A percentile compares a stretch with the other conserved stretches of the same genome.
phyloP scores from a whole-genome alignment of 2,888 invertebrate genomes.

The Oasisia sp. region DNA sequence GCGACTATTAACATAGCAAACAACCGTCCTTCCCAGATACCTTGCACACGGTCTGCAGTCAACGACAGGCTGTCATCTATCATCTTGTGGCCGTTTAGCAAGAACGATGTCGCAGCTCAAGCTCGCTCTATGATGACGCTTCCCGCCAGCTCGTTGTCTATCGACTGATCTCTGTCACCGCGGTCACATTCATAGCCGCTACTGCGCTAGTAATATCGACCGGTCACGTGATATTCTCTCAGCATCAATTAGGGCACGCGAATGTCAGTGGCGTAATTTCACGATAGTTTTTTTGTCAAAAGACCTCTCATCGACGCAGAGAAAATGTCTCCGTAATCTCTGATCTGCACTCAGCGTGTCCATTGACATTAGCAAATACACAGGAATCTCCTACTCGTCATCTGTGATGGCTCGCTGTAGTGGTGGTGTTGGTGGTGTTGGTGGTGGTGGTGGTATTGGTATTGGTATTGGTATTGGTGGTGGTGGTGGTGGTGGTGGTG shows the following conservation, averaged over 20 bases:
- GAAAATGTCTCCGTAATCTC: not conserved
- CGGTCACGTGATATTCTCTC: not conserved
- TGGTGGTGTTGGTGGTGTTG: too few relatives aligned
- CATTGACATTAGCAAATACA: not conserved
- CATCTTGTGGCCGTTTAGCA: not conserved
- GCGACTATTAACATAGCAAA: not conserved
- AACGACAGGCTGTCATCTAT: not conserved
- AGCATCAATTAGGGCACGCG: not conserved
- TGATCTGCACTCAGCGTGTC: not conserved
- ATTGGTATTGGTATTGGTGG: too few relatives aligned
- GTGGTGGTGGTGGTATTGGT: too few relatives aligned
- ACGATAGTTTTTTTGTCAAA: not conserved
- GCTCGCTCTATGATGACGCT: not conserved
- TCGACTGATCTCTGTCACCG: not conserved
- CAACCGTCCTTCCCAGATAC: not conserved
- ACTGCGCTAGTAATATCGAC: not conserved
- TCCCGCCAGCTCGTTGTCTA: not conserved
- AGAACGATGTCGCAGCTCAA: not conserved
- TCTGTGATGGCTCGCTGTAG: too few relatives aligned
- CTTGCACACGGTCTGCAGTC: not conserved
- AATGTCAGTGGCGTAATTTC: not conserved
- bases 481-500: too few relatives aligned
- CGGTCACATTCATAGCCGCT: not conserved
- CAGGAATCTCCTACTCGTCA: too few relatives aligned
- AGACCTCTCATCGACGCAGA: not conserved